Conservation (phyloP, 1,140 invertebrate genomes). For the Drosophila erecta region DNA sequence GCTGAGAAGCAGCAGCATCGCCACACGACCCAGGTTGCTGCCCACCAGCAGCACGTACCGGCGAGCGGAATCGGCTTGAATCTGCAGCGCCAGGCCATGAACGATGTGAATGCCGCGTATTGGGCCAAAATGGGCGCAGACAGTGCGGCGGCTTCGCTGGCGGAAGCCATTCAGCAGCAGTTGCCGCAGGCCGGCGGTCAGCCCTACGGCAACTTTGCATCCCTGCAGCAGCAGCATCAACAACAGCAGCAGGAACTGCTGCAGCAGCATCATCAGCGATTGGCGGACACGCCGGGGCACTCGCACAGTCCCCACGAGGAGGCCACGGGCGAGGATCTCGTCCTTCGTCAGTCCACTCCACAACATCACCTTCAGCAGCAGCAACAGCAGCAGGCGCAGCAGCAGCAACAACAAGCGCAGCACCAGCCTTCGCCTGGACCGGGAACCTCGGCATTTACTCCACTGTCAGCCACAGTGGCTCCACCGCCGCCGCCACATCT, state of each 20-base stretch:
- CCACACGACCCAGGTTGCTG: constrained; percentile 86
- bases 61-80: constrained; percentile 86
- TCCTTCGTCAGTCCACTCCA: constrained; percentile 60
- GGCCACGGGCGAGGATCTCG: constrained; percentile 85
- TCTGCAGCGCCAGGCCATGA: constrained; percentile 86
- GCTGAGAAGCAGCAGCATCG: constrained; percentile 91
- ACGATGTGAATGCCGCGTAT: constrained; percentile 85
- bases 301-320: constrained; percentile 85
- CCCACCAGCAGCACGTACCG: constrained; percentile 73
- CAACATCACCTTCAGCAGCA: constrained; percentile 74
- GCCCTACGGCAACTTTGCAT: constrained; percentile 88
- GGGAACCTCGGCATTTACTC: constrained; percentile 92
- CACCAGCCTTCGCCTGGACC: constrained; percentile 71
- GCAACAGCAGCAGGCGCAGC: constrained; percentile 68
- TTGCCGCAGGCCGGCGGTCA: constrained; percentile 90
- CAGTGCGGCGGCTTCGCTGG: constrained; percentile 85
- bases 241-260: constrained; percentile 68
- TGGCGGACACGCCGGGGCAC: constrained; percentile 75
- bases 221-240: constrained; percentile 86
- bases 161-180: constrained; percentile 87
- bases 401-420: constrained; percentile 85
- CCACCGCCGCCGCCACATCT: constrained; percentile 88
- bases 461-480: constrained; percentile 88
- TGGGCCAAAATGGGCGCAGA: constrained; percentile 92
- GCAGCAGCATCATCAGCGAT: constrained; percentile 70